Conservation (phyloP, 2,888 invertebrate species). For the Drosophila pseudotalamancana region DNA sequence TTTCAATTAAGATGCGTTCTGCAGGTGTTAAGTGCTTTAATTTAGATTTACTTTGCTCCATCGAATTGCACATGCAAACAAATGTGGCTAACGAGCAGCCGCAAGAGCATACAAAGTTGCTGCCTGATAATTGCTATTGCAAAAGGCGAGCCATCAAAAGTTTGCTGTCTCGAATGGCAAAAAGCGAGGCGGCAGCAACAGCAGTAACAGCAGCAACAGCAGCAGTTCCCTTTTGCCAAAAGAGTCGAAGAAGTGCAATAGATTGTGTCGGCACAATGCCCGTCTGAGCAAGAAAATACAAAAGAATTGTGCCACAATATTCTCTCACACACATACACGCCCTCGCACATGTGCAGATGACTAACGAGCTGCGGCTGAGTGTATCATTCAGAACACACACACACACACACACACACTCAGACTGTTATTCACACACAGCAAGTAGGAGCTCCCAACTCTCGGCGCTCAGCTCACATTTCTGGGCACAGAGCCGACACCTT, state of each 20-base stretch:
- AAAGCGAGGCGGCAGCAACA: conserved; percentile 10
- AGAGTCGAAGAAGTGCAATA: conserved; percentile 32
- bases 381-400: conserved; percentile 48
- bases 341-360: conserved; percentile 9
- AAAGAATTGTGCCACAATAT: conserved; percentile 59
- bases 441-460: conserved; percentile 1
- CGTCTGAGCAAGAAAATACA: conserved; percentile 51
- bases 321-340: conserved; percentile 12
- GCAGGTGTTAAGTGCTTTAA: conserved; percentile 67
- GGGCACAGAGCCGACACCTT: conserved; percentile 29
- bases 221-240: neutral
- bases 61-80: conserved; percentile 59
- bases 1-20: conserved; percentile 63
- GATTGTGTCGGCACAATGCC: conserved; percentile 65
- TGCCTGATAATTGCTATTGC: conserved; percentile 63
- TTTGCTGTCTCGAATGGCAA: conserved; percentile 47
- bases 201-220: neutral
- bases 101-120: conserved; percentile 42
- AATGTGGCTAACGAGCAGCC: conserved; percentile 67
- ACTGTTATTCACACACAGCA: too few relatives aligned
- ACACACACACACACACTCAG: neutral
- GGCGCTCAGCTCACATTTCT: conserved; percentile 9
- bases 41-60: conserved; percentile 59
- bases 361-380: conserved; percentile 62
- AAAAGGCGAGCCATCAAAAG: conserved; percentile 56